Conservation (phyloP, 2,113 vertebrate species). For the Dipodomys merriami region DNA sequence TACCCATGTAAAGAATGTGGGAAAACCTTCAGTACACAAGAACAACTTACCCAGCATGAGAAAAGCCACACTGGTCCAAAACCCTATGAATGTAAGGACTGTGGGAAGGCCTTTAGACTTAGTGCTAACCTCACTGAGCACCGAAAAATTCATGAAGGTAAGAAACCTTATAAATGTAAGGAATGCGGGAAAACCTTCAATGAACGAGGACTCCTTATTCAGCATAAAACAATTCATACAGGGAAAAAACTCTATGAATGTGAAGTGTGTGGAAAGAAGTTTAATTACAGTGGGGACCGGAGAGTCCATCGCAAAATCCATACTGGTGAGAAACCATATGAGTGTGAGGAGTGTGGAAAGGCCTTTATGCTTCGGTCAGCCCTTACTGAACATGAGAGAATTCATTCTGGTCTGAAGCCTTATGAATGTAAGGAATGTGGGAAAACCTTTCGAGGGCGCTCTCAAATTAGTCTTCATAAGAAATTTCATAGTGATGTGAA, state of each 20-base stretch:
- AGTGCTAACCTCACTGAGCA: not conserved
- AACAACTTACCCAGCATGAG: not conserved
- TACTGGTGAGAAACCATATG: not conserved
- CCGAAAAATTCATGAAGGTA: not conserved
- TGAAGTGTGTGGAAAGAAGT: slow-evolving; percentile 1
- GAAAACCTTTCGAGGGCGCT: not conserved
- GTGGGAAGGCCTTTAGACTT: slow-evolving; percentile 21
- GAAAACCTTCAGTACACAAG: not conserved
- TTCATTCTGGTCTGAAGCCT: not conserved
- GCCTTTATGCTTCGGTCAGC: not conserved
- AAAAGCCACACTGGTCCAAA: not conserved
- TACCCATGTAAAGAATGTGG: slow-evolving; percentile 5
- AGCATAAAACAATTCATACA: not conserved
- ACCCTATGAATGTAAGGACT: not conserved
- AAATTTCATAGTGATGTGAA: slow-evolving; percentile 5
- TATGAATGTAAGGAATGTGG: slow-evolving; percentile 17
- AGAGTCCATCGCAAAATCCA: slow-evolving; percentile 26
- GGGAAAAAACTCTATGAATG: slow-evolving; percentile 3
- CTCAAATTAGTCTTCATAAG: not conserved
- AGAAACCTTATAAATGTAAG: slow-evolving; percentile 22
- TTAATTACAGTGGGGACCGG: not conserved
- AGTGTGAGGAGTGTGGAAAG: slow-evolving; percentile 15
- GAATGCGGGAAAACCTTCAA: slow-evolving; percentile 4
- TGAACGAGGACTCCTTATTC: not conserved
- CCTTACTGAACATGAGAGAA: slow-evolving; percentile 2